Percentiles rank a stretch among this genome's conserved stretches.
phyloP scores from a whole-genome alignment of 2,113 vertebrate species.

The Odobenus rosmarus region DNA sequence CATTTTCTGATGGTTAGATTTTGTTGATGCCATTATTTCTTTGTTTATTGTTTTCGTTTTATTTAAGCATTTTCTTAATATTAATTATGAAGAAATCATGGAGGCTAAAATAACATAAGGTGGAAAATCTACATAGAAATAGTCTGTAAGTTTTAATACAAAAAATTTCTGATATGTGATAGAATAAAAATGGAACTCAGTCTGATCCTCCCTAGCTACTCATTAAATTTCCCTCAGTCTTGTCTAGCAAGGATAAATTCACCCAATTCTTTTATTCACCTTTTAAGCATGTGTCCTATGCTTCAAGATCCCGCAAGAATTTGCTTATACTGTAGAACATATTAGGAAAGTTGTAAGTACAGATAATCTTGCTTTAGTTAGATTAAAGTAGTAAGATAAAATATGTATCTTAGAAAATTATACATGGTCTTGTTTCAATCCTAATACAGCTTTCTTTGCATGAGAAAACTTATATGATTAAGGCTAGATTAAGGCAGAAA shows the following conservation, averaged over 20 bases:
- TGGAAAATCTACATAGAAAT: not conserved
- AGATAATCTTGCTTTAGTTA: slow-evolving; percentile 21
- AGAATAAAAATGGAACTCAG: not conserved
- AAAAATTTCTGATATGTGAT: not conserved
- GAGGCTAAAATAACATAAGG: not conserved
- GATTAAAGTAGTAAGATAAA: slow-evolving; percentile 40
- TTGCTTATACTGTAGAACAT: not conserved
- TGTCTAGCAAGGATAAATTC: slow-evolving; percentile 26
- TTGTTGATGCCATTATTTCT: not conserved
- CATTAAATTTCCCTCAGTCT: slow-evolving; percentile 46
- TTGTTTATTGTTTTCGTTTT: not conserved
- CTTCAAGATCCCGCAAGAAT: not conserved
- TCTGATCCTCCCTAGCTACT: not conserved
- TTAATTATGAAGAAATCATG: not conserved
- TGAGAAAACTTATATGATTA: not conserved
- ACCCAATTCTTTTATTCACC: not conserved
- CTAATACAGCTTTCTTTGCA: not conserved
- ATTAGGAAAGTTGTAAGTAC: slow-evolving; percentile 33
- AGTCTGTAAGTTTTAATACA: not conserved
- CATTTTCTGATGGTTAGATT: not conserved
- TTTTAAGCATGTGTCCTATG: not conserved
- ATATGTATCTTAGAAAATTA: not conserved
- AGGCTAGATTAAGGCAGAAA: not conserved
- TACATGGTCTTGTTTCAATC: not conserved
- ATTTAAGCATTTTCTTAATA: not conserved